Base-by-base conservation (phyloP, 2,113 vertebrate genomes). In the Dryoscopus gambensis region DNA sequence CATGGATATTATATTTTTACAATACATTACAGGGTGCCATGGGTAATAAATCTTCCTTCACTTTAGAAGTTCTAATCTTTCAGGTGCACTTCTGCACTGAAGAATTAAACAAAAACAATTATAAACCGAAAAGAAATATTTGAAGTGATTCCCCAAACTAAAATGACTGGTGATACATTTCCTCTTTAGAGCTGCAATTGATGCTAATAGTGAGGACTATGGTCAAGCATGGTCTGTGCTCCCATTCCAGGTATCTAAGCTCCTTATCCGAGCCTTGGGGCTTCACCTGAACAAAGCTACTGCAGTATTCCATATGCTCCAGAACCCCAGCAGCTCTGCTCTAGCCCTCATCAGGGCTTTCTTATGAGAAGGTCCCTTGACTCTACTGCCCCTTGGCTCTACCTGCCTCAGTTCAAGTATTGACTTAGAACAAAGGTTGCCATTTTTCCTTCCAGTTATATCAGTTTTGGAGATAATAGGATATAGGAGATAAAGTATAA, bases 21-120 rank as follows among this genome's bases (percentile, higher is more conserved):
- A 73, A 60, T 49, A 62, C 44, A 60, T 89, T 85, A 90, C 44
- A 68, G 22, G 11, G 46, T 95, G 49, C 20, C 53, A 52, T 7
- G n/a, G 80, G 22, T 52, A 93, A 92, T 87, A 78, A 89, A 46
- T 84, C 70, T 83, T 85, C 49, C 15, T n/a, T 90, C 62, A 47
- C 13, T 90, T 92, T 39, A 75, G 64, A 47, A 40, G 56, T 87
- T 67, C 28, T 55, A 78, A 68, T 13, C 35, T 89, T 93, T 87
- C 47, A 71, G 44, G 8, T 60, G 12, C 21, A 90, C 52, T 90
- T 89, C 44, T 52, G 18, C 40, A 30, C 44, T 64, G 50, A 76
- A 23, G 39, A 50, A 56, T 86, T 59, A 33, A 56, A 55, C 1
- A 10, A 79, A 91, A 88, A 15, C 35, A 37, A 49, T 69, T 35